Evolutionary conservation across 1,140 invertebrate species (phyloP).

Genomic region (Camponotus vicinus): DNA sequence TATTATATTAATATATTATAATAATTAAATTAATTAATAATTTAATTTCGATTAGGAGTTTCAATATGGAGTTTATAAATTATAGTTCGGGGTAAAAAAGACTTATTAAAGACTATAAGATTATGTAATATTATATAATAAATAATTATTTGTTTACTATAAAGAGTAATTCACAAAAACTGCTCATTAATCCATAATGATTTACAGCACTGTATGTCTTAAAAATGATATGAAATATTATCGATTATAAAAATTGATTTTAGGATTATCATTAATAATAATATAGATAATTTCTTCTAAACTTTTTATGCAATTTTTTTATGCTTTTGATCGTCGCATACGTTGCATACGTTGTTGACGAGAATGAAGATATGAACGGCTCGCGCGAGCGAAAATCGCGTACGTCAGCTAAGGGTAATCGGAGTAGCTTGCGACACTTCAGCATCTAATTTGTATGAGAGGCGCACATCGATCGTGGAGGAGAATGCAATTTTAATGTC

Average conservation of each 20-base stretch:
- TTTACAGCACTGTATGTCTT: too few species aligned
- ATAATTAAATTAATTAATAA: too few species aligned
- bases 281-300: neutral
- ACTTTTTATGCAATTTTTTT: neutral
- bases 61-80: too few species aligned
- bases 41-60: too few species aligned
- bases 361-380: neutral
- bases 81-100: too few species aligned
- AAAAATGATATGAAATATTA: too few species aligned
- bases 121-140: too few species aligned
- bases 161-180: too few species aligned
- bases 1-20: too few species aligned
- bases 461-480: slow-evolving; percentile 2
- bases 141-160: too few species aligned
- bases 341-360: neutral
- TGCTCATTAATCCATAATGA: too few species aligned
- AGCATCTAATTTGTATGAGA: slow-evolving; percentile 26
- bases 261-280: slow-evolving; percentile 5
- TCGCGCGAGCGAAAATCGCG: slow-evolving; percentile 30
- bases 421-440: slow-evolving; percentile 44
- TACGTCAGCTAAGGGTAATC: neutral
- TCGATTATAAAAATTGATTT: neutral
- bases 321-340: neutral
- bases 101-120: too few species aligned
- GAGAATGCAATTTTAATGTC: slow-evolving; percentile 32